Percentiles rank a stretch among this genome's conserved stretches.
Evolutionary conservation across 2,797 vertebrate species (phyloP).

Genomic region (Prionace glauca): DNA sequence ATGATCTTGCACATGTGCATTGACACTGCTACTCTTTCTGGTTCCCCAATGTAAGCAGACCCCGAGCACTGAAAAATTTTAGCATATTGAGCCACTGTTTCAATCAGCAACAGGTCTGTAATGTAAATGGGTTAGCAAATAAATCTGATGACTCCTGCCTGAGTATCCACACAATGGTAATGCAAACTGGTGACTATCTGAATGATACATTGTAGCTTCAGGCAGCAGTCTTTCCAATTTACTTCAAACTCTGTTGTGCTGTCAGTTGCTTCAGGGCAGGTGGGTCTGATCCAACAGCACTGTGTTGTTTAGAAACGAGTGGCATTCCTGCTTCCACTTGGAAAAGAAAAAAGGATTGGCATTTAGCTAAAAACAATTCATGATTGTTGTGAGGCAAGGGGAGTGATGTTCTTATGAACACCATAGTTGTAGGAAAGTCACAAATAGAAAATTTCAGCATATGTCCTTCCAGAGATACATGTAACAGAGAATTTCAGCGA

Average conservation of each 20-base stretch:
- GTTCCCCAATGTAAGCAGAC: neutral
- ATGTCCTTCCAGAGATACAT: neutral
- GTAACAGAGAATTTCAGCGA: neutral
- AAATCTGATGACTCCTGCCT: neutral
- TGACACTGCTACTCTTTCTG: neutral
- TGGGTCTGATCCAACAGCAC: neutral
- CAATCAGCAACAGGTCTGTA: neutral
- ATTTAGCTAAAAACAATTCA: neutral
- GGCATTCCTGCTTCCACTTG: neutral
- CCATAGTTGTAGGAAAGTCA: neutral
- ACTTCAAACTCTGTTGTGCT: neutral
- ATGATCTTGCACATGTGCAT: neutral
- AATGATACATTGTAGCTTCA: neutral
- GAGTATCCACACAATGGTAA: neutral
- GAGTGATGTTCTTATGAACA: neutral
- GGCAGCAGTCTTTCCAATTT: slow-evolving; percentile 6
- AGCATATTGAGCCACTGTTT: neutral
- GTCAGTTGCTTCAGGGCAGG: slow-evolving; percentile 4
- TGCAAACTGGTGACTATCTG: neutral
- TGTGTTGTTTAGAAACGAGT: neutral
- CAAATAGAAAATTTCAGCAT: neutral
- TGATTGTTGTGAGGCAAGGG: neutral
- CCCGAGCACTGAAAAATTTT: neutral
- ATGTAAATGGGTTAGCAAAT: neutral
- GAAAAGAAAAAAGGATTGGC: no score